Evolutionary conservation across 1,140 invertebrate species (phyloP).

Genomic region (Acromyrmex heyeri): DNA sequence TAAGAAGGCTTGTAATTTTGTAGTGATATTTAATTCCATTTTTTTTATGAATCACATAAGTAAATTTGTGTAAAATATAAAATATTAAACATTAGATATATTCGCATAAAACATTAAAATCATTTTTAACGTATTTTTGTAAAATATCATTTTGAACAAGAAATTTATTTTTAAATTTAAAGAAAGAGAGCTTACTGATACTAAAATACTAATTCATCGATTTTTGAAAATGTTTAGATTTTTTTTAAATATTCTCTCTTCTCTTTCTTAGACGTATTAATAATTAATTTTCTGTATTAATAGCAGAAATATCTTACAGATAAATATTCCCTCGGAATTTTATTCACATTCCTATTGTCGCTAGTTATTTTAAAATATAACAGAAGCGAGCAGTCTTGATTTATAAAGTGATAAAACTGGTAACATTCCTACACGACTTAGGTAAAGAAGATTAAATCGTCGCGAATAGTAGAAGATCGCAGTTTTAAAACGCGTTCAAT

Average conservation of each 20-base stretch:
- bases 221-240: neutral
- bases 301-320: neutral
- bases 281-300: neutral
- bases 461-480: neutral
- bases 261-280: neutral
- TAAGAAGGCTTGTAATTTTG: neutral
- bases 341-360: neutral
- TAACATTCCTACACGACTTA: too few species aligned
- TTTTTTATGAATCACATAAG: neutral
- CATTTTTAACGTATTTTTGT: neutral
- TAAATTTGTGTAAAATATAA: neutral
- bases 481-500: slow-evolving; percentile 20
- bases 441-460: neutral
- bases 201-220: too few species aligned
- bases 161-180: neutral
- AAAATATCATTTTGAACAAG: neutral
- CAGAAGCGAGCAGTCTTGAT: neutral
- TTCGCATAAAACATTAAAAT: neutral
- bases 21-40: neutral
- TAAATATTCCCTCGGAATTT: slow-evolving; percentile 16
- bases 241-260: neutral
- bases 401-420: neutral
- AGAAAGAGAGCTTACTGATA: neutral
- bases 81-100: neutral
- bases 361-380: neutral